Percentiles rank a stretch among this genome's conserved stretches.
These are phyloP conservation scores for Sesia apiformis DNA, from an alignment of 2,888 invertebrate genomes.

Conservation along the genomic window DNA sequence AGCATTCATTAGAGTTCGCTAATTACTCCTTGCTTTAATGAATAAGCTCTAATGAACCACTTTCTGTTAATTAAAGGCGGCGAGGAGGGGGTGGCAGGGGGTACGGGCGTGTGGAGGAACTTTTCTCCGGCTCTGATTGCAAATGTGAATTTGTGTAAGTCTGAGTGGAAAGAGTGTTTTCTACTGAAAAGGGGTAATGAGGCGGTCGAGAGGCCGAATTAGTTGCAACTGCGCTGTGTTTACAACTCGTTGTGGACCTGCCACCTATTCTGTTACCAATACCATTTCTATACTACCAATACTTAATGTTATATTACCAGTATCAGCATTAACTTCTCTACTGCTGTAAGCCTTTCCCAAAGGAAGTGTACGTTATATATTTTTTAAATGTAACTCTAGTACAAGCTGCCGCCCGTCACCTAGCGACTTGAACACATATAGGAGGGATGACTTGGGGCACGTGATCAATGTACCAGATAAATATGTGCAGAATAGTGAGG, in stretches of 20 bases:
- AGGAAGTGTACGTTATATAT: too few species aligned
- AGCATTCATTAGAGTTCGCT: constrained; percentile 90
- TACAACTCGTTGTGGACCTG: background rate
- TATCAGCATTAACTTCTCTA: too few species aligned
- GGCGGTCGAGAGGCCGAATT: constrained; percentile 61
- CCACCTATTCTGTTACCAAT: too few species aligned
- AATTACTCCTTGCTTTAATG: constrained; percentile 93
- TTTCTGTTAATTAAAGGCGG: constrained; percentile 92
- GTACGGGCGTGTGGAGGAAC: constrained; percentile 42
- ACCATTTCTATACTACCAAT: too few species aligned
- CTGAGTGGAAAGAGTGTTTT: constrained; percentile 67
- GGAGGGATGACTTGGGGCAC: too few species aligned
- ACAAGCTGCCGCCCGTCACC: too few species aligned
- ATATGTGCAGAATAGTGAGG: too few species aligned
- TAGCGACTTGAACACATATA: too few species aligned
- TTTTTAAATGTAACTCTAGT: too few species aligned
- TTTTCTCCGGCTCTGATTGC: constrained; percentile 73
- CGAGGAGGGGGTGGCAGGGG: constrained; percentile 28
- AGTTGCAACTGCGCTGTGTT: constrained; percentile 45
- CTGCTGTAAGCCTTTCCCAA: too few species aligned
- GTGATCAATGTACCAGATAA: too few species aligned
- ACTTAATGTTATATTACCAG: too few species aligned
- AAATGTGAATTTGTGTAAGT: constrained; percentile 75
- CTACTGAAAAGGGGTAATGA: constrained; percentile 71
- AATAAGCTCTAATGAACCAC: constrained; percentile 93